phyloP scores from a whole-genome alignment of 1,140 invertebrate species.

The Sitophilus oryzae region DNA sequence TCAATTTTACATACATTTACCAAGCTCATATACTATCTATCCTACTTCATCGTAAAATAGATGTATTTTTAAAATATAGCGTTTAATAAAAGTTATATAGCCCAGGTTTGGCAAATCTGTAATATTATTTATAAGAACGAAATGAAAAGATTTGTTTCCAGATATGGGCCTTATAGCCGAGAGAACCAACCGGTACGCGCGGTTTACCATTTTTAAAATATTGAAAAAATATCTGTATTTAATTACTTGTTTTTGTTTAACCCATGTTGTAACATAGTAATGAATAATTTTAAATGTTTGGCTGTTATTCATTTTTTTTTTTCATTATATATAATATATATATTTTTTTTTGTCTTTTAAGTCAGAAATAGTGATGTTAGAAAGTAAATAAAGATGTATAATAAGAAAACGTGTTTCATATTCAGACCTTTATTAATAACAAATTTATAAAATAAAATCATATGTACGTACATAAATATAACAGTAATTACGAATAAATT shows the following conservation, averaged over 20 bases:
- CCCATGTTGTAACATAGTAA: conserved; percentile 22
- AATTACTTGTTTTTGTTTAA: conserved; percentile 21
- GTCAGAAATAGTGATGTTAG: conserved; percentile 41
- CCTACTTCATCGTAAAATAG: conserved; percentile 1
- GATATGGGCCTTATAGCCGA: too few relatives aligned
- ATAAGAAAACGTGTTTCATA: not conserved
- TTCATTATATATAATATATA: not conserved
- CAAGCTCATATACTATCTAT: conserved; percentile 2
- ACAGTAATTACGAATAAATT: not conserved
- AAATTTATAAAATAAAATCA: not conserved
- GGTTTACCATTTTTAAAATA: not conserved
- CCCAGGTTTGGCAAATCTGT: not conserved
- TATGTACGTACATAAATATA: not conserved
- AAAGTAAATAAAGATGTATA: conserved; percentile 28
- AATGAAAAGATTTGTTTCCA: too few relatives aligned
- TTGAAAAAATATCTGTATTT: conserved; percentile 12
- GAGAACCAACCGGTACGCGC: too few relatives aligned
- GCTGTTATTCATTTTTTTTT: conserved; percentile 40
- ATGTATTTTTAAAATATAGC: not conserved
- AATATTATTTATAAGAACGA: not conserved
- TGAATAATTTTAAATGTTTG: conserved; percentile 40
- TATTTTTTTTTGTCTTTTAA: conserved; percentile 36
- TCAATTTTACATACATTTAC: not conserved
- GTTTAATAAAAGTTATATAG: not conserved
- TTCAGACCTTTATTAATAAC: not conserved